These are phyloP conservation scores for Takifugu flavidus DNA, from an alignment of 2,113 vertebrate genomes.

Conservation along the genomic window DNA sequence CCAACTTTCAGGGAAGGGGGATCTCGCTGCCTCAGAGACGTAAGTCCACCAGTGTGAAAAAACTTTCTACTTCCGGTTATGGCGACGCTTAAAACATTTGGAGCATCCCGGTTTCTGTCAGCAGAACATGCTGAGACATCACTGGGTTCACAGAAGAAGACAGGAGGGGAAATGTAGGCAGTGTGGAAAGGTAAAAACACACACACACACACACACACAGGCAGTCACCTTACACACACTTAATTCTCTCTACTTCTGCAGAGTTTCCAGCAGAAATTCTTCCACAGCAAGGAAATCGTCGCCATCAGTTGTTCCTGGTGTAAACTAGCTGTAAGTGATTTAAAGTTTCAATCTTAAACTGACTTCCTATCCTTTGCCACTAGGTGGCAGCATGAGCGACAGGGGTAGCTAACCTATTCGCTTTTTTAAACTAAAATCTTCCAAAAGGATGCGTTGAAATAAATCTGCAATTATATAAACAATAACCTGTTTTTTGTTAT, in stretches of 20 bases:
- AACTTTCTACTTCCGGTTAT: neutral
- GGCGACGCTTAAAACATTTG: neutral
- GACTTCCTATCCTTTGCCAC: too few relatives aligned
- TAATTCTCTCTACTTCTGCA: constrained; percentile 51
- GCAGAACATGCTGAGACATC: constrained; percentile 91
- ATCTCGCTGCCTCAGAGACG: constrained; percentile 89
- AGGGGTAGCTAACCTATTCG: too few relatives aligned
- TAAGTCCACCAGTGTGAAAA: constrained; percentile 64
- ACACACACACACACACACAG: constrained; percentile 18
- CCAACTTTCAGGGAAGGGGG: constrained; percentile 95
- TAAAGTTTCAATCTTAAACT: too few relatives aligned
- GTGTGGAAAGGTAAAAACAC: constrained; percentile 88
- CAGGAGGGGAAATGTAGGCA: constrained; percentile 97
- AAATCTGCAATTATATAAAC: neutral
- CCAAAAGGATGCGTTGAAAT: neutral
- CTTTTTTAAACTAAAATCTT: too few relatives aligned
- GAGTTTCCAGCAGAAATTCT: constrained; percentile 99
- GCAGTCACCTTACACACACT: neutral
- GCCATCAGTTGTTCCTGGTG: constrained; percentile 99
- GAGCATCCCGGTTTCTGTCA: constrained; percentile 14
- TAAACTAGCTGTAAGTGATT: constrained; percentile 91
- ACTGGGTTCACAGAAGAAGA: constrained; percentile 95
- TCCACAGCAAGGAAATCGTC: constrained; percentile 98
- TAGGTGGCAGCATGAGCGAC: too few relatives aligned
- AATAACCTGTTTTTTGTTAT: neutral